phyloP scores from a whole-genome alignment of 2,797 vertebrate genomes.

The Glyptemys insculpta region DNA sequence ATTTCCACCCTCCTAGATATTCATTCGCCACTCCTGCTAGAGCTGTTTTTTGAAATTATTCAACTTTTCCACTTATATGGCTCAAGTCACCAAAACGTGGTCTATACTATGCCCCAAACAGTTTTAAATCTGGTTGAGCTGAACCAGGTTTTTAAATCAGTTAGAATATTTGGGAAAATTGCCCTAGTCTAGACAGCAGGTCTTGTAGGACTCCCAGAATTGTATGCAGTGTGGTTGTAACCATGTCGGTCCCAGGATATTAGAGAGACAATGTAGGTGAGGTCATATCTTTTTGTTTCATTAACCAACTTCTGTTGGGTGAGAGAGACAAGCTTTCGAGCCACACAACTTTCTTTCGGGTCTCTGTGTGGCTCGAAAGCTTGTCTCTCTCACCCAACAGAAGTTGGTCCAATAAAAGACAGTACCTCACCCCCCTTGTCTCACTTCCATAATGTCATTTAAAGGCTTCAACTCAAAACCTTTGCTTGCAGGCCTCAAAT shows the following conservation, averaged over 20 bases:
- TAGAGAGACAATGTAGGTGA: neutral
- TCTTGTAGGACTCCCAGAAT: neutral
- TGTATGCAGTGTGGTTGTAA: too few species aligned
- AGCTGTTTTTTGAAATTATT: neutral
- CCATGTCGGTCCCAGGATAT: too few species aligned
- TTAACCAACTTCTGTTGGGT: neutral
- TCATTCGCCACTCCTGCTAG: neutral
- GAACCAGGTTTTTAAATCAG: neutral
- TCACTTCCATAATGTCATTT: neutral
- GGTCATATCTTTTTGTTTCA: neutral
- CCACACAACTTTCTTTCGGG: too few species aligned
- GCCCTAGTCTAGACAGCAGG: neutral
- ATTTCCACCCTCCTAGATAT: neutral
- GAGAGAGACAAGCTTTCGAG: neutral
- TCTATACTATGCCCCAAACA: neutral
- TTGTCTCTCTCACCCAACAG: too few species aligned
- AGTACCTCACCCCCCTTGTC: neutral
- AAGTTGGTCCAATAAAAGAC: neutral
- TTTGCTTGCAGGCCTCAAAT: neutral
- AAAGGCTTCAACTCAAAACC: neutral
- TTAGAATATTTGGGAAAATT: neutral
- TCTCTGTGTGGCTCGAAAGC: too few species aligned
- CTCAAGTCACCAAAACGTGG: neutral
- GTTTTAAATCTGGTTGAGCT: neutral
- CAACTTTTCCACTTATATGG: neutral